Evolutionary conservation across 2,113 vertebrate genomes (phyloP).

Genomic region (Chauna torquata): DNA sequence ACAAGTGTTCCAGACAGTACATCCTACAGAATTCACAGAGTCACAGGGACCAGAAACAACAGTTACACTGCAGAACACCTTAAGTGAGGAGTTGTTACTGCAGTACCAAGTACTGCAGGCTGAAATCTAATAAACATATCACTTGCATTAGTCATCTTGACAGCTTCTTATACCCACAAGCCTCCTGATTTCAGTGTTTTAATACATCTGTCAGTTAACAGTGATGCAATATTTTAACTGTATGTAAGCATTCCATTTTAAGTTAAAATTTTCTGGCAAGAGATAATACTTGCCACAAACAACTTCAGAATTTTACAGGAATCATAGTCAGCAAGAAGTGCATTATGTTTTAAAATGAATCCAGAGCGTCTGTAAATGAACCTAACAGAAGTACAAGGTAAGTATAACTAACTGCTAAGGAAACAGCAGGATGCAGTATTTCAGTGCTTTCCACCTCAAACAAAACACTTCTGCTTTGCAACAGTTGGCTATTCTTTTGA

Average conservation of each 20-base stretch:
- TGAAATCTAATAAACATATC: not conserved
- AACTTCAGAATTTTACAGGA: not conserved
- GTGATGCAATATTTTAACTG: not conserved
- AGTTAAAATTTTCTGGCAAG: not conserved
- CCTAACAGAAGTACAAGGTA: not conserved
- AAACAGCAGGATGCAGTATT: accelerated
- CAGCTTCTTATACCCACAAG: not conserved
- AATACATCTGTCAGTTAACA: not conserved
- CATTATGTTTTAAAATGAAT: not conserved
- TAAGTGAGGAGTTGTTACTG: not conserved
- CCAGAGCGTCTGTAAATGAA: not conserved
- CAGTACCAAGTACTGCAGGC: not conserved
- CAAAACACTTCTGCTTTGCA: not conserved
- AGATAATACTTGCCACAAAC: not conserved
- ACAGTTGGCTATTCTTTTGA: not conserved
- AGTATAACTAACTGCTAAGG: not conserved
- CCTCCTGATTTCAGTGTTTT: not conserved
- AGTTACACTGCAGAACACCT: not conserved
- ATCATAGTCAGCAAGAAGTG: not conserved
- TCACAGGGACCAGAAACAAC: accelerated
- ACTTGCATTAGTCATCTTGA: not conserved
- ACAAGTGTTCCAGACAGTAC: not conserved
- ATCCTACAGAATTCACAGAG: not conserved
- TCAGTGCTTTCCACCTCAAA: not conserved
- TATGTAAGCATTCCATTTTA: not conserved